Evolutionary conservation across 2,797 vertebrate genomes (phyloP).

Genomic region (Cichlasoma orientale): DNA sequence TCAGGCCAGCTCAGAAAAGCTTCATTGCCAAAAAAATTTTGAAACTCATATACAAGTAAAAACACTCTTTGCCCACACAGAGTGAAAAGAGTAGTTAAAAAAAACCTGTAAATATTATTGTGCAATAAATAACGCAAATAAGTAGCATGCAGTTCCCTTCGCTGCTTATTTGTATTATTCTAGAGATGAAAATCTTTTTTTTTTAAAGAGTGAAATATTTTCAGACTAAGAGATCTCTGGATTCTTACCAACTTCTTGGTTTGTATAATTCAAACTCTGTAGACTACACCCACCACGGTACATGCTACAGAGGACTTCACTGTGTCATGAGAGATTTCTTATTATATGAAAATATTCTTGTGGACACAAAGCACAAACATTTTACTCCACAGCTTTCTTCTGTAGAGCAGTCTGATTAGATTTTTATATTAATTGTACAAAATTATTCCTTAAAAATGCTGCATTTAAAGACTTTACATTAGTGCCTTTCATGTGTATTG

Average conservation of each 20-base stretch:
- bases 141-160: background rate
- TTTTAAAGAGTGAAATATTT: too few species aligned
- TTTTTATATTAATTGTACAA: too few species aligned
- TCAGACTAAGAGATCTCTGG: too few species aligned
- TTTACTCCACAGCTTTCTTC: too few species aligned
- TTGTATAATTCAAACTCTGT: too few species aligned
- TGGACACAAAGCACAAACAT: too few species aligned
- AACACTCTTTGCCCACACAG: background rate
- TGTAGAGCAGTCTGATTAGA: too few species aligned
- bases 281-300: too few species aligned
- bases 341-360: too few species aligned
- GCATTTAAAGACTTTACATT: background rate
- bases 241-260: too few species aligned
- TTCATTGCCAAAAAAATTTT: background rate
- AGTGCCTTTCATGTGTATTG: background rate
- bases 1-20: background rate
- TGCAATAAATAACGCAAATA: background rate
- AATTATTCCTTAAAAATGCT: background rate
- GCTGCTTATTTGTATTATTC: background rate
- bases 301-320: too few species aligned
- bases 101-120: background rate
- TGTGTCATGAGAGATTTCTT: too few species aligned
- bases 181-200: background rate
- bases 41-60: background rate
- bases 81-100: fast-evolving